Evolutionary conservation across 2,113 vertebrate genomes (phyloP), one percentile per base, ranked within the genome.

Genomic region (Hemiprocne comata): DNA sequence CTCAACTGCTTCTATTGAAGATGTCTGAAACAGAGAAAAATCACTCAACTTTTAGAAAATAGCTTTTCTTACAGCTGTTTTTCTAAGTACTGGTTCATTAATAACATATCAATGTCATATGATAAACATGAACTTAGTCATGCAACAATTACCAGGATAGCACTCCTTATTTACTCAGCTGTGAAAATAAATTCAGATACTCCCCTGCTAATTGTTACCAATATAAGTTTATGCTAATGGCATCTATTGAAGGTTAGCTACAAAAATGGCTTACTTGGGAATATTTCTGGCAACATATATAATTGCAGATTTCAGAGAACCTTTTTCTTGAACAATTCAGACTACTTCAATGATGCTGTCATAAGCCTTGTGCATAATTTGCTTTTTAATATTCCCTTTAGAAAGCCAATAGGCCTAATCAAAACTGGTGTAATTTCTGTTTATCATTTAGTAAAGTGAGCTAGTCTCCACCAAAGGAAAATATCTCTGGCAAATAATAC

Each of bases 161-260:
- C 2, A 0, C 6, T 83, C 20, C 28, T 51, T 95, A 83, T 93
- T 91, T 82, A 83, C 29, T 62, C 54, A 85, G 36, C 36, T 87
- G n/a, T 82, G 46, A 92, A 93, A 90, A 86, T 87, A 94, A 91
- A 94, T 95, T 65, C 78, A 79, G 54, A 80, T 61, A 76, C 18
- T 79, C 42, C 26, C 19, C 62, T 51, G 36, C 79, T 76, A 83
- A 83, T 54, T 76, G 26, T 34, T 76, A 85, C 28, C 76, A 87
- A 91, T 54, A 33, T 34, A 76, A 10, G 1, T 1, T 64, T 85
- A 53, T 61, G 28, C 34, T 89, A 90, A 92, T 44, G 38, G 34
- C 20, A 19, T 57, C 38, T 76, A 46, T 57, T 26, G 26, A 94
- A 61, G 28, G 54, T 87, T 55, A 93, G 18, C 50, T 69, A 73